Conservation (phyloP, 2,113 vertebrate species). For the Perca fluviatilis region DNA sequence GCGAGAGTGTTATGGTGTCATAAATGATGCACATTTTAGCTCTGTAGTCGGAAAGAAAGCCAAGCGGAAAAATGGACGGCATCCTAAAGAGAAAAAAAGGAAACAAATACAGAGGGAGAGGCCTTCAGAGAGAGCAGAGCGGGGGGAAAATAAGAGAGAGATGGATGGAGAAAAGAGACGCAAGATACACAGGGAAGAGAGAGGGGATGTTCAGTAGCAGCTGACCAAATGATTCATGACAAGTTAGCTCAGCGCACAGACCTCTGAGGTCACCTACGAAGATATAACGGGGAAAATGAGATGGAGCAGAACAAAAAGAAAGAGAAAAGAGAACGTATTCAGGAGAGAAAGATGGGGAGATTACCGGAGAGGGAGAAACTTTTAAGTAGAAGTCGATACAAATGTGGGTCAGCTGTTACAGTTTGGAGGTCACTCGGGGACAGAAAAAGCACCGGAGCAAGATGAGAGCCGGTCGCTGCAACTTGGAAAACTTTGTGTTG, state of each 20-base stretch:
- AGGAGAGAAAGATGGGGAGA: slow-evolving; percentile 39
- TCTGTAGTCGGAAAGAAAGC: background rate
- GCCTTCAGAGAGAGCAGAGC: background rate
- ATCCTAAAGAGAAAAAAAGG: background rate
- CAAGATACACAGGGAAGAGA: slow-evolving; percentile 18
- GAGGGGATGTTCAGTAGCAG: slow-evolving; percentile 35
- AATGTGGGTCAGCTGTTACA: slow-evolving; percentile 27
- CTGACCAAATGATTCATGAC: slow-evolving; percentile 78
- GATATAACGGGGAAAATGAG: slow-evolving; percentile 62
- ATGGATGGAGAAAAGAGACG: background rate
- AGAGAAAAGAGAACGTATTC: slow-evolving; percentile 6
- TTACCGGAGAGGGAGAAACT: background rate
- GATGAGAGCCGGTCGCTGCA: too few relatives aligned
- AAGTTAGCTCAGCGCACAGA: slow-evolving; percentile 68
- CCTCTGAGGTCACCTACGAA: slow-evolving; percentile 51
- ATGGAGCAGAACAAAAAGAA: slow-evolving; percentile 24
- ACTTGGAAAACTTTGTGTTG: too few relatives aligned
- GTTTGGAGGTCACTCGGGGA: background rate
- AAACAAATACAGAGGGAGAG: background rate
- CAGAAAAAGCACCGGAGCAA: too few relatives aligned
- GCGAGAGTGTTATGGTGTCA: slow-evolving; percentile 14
- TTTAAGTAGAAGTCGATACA: background rate
- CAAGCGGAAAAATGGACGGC: background rate
- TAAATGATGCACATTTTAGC: slow-evolving; percentile 20
- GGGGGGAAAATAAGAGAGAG: background rate